phyloP scores from a whole-genome alignment of 2,797 vertebrate genomes.

The Sylvilagus floridanus region DNA sequence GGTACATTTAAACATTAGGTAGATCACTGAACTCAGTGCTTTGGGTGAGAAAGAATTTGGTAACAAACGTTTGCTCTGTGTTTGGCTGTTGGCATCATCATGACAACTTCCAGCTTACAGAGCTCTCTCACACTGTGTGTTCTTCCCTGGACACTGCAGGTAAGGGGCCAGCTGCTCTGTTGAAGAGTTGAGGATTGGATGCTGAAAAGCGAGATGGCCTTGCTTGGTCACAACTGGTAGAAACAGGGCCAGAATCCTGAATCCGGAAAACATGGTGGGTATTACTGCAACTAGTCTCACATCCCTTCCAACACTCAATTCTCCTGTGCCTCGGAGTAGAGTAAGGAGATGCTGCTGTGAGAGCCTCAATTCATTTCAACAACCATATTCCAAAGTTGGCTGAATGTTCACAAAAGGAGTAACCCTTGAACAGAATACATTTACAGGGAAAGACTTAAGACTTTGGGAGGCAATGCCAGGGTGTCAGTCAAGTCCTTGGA shows the following conservation, averaged over 20 bases:
- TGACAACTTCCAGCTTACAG: neutral
- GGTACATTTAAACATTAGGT: neutral
- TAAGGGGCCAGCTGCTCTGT: neutral
- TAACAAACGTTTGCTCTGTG: neutral
- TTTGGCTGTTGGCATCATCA: neutral
- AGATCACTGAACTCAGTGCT: neutral
- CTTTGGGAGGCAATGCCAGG: neutral
- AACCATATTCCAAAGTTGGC: neutral
- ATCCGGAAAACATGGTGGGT: neutral
- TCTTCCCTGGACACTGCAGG: neutral
- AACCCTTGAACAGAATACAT: neutral
- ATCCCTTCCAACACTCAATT: neutral
- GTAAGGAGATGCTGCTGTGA: neutral
- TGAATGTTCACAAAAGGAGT: neutral
- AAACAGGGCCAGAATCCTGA: neutral
- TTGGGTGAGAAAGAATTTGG: neutral
- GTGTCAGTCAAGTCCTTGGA: neutral
- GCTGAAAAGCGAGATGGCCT: neutral
- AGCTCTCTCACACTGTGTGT: neutral
- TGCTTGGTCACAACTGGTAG: neutral
- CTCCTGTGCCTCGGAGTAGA: neutral
- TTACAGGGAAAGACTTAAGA: neutral
- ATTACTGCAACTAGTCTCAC: no score
- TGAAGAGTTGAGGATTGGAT: neutral
- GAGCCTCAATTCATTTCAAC: neutral